Base-by-base conservation (phyloP, 2,113 vertebrate genomes). In the Henicopernis longicauda region DNA sequence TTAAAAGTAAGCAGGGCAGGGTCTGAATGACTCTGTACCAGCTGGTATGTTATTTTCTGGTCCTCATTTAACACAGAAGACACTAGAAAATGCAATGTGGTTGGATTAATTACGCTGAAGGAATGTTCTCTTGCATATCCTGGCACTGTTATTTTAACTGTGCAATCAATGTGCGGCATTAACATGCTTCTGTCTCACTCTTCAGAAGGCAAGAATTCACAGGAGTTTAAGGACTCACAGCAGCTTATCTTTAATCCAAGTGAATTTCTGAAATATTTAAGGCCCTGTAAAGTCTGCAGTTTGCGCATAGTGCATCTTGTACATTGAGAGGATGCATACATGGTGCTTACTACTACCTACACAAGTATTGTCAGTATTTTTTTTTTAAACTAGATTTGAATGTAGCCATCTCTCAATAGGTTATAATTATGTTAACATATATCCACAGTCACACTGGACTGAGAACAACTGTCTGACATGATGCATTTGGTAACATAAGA, bases 181-280 rank as follows among this genome's bases (percentile, higher is more conserved):
- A 55, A 66, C 63, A 15, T 94, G 45, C 86, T 96, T 82, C 88
- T 34, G 74, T 66, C 67, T 88, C 67, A 21, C 72, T 54, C 91
- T 79, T 52, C 79, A 95, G 82, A 95, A 87, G 95, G 55, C 89
- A 96, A 76, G 90, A 91, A 95, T 96, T 93, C 87, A 57, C 66
- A 79, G 82, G 81, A 93, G 82, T 90, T 85, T 69, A 32, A 66
- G 78, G 70, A 69, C 90, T 95, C 82, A 63, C 31, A 87, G 70
- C 52, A 91, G 86, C 81, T 96, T 97, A 89, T 57, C 91, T 94
- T 94, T 96, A 95, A 97, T 95, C 93, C 95, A 77, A 40, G n/a
- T 49, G 66, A 61, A 80, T 94, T 82, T 76, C 70, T 93, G 66
- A 61, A 73, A 93, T 94, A 66, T 61, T 77, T 73, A n/a, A 49